Conservation (phyloP, 2,113 vertebrate genomes). For the Thunnus thynnus region DNA sequence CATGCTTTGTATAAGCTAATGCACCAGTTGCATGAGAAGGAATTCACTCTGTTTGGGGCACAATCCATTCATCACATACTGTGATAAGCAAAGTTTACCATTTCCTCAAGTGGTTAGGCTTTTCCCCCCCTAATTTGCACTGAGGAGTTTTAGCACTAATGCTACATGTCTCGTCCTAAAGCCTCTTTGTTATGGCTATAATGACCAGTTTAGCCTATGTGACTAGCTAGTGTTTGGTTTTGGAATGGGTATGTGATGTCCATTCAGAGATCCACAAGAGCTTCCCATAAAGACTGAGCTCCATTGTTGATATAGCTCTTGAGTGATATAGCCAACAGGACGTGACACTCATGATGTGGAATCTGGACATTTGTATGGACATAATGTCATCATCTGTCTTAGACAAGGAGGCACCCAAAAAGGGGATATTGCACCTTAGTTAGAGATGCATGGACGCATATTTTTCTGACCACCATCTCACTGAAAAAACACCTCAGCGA, state of each 20-base stretch:
- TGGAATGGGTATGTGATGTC: constrained; percentile 60
- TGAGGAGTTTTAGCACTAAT: constrained; percentile 72
- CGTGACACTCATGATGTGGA: constrained; percentile 71
- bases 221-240: constrained; percentile 81
- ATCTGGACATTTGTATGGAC: constrained; percentile 67
- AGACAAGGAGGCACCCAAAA: constrained; percentile 22
- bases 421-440: constrained; percentile 16
- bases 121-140: constrained; percentile 66
- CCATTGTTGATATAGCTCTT: constrained; percentile 74
- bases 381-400: constrained; percentile 61
- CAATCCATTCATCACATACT: constrained; percentile 64
- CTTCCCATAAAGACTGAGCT: constrained; percentile 64
- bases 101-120: constrained; percentile 67
- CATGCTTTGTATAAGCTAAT: constrained; percentile 8
- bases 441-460: not conserved
- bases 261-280: constrained; percentile 72
- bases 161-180: constrained; percentile 73
- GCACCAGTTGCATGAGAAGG: constrained; percentile 34
- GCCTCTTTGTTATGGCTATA: constrained; percentile 80
- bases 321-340: constrained; percentile 66
- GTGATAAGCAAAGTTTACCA: constrained; percentile 69
- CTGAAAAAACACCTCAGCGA: not conserved
- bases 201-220: constrained; percentile 70
- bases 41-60: constrained; percentile 53
- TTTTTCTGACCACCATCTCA: not conserved